Conservation (phyloP, 2,888 invertebrate genomes). For the Ornithoptera alexandrae region DNA sequence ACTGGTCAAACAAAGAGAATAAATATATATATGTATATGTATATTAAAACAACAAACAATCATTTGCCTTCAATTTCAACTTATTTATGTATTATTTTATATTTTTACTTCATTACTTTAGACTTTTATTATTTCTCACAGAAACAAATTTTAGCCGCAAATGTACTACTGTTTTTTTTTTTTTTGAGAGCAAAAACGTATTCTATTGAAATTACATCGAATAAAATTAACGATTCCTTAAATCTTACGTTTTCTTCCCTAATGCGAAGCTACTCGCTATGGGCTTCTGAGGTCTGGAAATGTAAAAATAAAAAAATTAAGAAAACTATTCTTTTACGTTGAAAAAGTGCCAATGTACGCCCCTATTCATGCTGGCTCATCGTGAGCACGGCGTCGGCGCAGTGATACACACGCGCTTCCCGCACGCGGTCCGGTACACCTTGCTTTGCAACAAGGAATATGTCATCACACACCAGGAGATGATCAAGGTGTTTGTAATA, state of each 20-base stretch:
- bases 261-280: neutral
- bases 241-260: neutral
- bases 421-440: slow-evolving; percentile 93
- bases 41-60: too few species aligned
- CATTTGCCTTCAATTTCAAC: too few species aligned
- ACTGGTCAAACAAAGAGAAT: neutral
- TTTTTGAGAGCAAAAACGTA: too few species aligned
- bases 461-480: slow-evolving; percentile 94
- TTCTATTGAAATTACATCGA: too few species aligned
- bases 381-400: slow-evolving; percentile 90
- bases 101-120: too few species aligned
- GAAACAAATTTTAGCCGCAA: too few species aligned
- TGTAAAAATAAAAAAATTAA: neutral
- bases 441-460: slow-evolving; percentile 92
- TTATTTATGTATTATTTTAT: too few species aligned
- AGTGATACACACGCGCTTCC: slow-evolving; percentile 97
- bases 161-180: too few species aligned
- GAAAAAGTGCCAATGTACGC: slow-evolving; percentile 97
- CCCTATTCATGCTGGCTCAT: slow-evolving; percentile 96
- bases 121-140: too few species aligned
- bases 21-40: too few species aligned
- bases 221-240: too few species aligned
- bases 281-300: neutral
- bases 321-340: slow-evolving; percentile 63
- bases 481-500: slow-evolving; percentile 87